These are phyloP conservation scores for Doryteuthis pealeii DNA, from an alignment of 1,140 invertebrate species.

Conservation along the genomic window DNA sequence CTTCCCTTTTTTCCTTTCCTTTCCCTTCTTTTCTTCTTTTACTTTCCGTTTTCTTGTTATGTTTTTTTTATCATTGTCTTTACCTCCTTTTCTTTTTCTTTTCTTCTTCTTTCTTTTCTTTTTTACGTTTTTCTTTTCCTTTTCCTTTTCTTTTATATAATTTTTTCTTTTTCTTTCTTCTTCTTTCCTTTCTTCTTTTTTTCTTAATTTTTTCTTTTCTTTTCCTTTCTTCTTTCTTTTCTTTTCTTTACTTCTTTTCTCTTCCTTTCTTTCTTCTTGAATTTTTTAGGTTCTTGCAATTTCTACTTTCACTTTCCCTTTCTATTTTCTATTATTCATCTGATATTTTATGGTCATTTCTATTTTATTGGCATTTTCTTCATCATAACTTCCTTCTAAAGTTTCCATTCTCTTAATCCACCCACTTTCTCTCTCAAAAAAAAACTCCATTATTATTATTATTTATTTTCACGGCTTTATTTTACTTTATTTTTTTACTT, in stretches of 20 bases:
- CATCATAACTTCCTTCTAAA: neutral
- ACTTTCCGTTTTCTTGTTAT: neutral
- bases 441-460: no score
- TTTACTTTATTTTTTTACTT: no score
- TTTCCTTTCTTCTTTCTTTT: neutral
- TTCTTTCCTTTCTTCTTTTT: neutral
- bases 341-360: neutral
- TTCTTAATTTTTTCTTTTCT: no score
- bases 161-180: no score
- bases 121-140: neutral
- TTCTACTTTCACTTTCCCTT: neutral
- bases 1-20: neutral
- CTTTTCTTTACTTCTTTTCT: no score
- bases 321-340: neutral
- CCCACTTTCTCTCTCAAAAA: no score
- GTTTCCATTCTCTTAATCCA: no score
- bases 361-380: neutral
- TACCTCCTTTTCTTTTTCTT: neutral
- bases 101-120: neutral
- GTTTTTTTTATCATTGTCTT: neutral
- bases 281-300: neutral
- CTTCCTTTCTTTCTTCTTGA: no score
- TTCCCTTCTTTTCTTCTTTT: neutral
- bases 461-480: no score
- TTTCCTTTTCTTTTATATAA: no score